phyloP scores from a whole-genome alignment of 2,113 vertebrate genomes.

The Malurus elegans region DNA sequence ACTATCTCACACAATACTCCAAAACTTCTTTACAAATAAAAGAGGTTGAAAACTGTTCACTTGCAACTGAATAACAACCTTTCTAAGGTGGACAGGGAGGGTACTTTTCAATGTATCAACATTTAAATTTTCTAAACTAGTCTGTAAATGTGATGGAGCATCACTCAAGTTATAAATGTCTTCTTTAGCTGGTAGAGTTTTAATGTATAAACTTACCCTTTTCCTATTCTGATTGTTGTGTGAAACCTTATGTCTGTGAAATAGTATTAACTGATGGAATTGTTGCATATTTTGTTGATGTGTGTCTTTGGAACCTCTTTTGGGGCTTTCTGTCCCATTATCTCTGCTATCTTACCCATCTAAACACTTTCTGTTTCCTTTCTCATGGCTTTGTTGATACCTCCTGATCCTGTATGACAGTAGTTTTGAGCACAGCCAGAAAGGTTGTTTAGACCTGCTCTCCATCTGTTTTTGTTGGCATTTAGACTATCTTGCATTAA shows the following conservation, averaged over 20 bases:
- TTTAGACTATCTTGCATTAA: background rate
- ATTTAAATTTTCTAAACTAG: background rate
- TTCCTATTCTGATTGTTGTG: background rate
- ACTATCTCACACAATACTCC: background rate
- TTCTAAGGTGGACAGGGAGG: background rate
- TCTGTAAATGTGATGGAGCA: background rate
- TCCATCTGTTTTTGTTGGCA: constrained; percentile 32
- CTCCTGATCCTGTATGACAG: background rate
- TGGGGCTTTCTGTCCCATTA: background rate
- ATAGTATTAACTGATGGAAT: background rate
- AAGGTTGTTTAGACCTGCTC: constrained; percentile 14
- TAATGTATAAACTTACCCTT: background rate
- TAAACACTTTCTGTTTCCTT: background rate
- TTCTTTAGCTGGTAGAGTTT: background rate
- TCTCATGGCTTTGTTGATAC: background rate
- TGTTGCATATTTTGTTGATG: background rate
- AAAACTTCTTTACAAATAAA: background rate
- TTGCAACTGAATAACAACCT: background rate
- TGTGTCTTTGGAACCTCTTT: background rate
- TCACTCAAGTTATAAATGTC: background rate
- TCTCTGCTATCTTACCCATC: background rate
- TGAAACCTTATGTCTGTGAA: background rate
- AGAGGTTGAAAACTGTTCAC: background rate
- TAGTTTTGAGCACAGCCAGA: background rate
- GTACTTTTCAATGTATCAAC: background rate